Conservation (phyloP, 2,113 vertebrate genomes). For the Lagopus leucura region DNA sequence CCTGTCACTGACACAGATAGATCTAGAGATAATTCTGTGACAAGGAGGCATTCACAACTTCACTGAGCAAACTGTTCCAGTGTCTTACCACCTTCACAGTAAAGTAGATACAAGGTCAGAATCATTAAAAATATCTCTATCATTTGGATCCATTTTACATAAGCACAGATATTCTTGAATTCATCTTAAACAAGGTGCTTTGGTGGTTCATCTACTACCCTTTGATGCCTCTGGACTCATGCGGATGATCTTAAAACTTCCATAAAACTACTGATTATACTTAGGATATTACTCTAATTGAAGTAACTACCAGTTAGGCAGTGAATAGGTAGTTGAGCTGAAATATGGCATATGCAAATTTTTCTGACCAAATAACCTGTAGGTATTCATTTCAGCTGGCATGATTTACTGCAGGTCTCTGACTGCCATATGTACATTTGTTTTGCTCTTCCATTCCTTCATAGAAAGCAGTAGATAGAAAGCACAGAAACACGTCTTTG, state of each 20-base stretch:
- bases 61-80: too few species aligned
- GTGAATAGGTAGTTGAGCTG: background rate
- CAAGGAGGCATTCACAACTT: too few species aligned
- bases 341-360: background rate
- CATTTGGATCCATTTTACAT: background rate
- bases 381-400: background rate
- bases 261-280: background rate
- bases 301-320: background rate
- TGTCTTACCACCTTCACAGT: too few species aligned
- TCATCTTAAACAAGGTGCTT: background rate
- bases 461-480: background rate
- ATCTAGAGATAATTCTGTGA: too few species aligned
- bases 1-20: too few species aligned
- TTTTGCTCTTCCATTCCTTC: background rate
- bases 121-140: background rate
- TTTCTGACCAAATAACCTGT: background rate
- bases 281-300: background rate
- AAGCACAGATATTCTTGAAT: background rate
- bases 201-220: background rate
- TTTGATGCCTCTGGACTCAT: background rate
- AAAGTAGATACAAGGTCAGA: background rate
- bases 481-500: fast-evolving
- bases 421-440: background rate
- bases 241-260: background rate
- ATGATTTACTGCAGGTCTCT: background rate